Evolutionary conservation across 2,113 vertebrate genomes (phyloP).

Genomic region (Syngnathus floridae): DNA sequence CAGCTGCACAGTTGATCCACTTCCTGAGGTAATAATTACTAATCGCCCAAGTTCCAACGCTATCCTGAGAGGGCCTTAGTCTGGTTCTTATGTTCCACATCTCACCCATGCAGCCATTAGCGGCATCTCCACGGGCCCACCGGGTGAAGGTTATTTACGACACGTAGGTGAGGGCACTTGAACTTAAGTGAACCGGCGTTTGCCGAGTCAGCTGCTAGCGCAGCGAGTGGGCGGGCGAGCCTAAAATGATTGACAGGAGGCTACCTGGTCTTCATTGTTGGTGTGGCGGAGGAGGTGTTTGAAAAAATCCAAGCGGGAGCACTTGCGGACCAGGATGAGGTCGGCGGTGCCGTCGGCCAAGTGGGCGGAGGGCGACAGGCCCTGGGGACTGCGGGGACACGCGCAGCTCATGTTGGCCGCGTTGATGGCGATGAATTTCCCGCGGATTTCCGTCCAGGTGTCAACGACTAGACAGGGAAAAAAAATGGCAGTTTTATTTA

Average conservation of each 20-base stretch:
- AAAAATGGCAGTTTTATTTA: background rate
- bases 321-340: conserved; percentile 90
- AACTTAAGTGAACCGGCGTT: conserved; percentile 57
- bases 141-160: conserved; percentile 60
- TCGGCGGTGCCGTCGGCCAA: conserved; percentile 86
- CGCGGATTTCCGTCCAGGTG: conserved; percentile 76
- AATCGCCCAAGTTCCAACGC: conserved; percentile 42
- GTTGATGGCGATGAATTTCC: conserved; percentile 91
- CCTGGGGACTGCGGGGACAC: conserved; percentile 84
- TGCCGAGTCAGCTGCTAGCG: conserved; percentile 56
- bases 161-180: conserved; percentile 52
- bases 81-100: conserved; percentile 37
- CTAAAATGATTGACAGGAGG: conserved; percentile 12
- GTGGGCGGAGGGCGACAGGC: conserved; percentile 89
- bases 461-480: background rate
- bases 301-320: conserved; percentile 84
- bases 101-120: conserved; percentile 54
- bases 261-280: conserved; percentile 83
- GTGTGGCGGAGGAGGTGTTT: conserved; percentile 84
- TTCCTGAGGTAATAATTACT: conserved; percentile 42
- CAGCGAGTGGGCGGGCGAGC: conserved; percentile 37
- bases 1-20: background rate
- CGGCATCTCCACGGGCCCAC: conserved; percentile 33
- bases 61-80: conserved; percentile 48
- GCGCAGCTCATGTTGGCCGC: conserved; percentile 88